Base-by-base conservation (phyloP, 2,888 invertebrate genomes). In the Taenaris catops region DNA sequence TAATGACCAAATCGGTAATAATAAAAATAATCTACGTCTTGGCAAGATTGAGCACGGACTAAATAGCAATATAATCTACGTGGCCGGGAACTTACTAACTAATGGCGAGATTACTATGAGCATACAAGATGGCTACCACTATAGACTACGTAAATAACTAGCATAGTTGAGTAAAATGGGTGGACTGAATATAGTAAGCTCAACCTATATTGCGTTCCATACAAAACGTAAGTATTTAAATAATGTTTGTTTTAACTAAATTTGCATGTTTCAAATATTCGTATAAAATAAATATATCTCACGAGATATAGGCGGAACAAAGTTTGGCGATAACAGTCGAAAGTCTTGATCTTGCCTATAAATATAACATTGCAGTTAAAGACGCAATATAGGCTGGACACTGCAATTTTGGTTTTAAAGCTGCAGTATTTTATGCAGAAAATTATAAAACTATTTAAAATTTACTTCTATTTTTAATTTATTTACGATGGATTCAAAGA, bases 101-200 rank as follows among this genome's bases (percentile, higher is more conserved):
- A 49, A 41, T 72, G 72, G 73, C 72, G 66, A 69, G 67, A 63
- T 53, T 60, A 47, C 51, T 49, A 55, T 63, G 65, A 68, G 70
- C 69, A 54, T 51, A 46, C 49, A 52, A 45, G 37, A 54, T 48
- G 31, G 38, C 43, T 27, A 44, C 44, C 28, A 39, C 23, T 4
- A 32, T 40, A 37, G 20, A 31, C 21, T 35, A 28, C 31, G 23
- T 25, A 32, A 33, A 29, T 35, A 31, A 23, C 31, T 34, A 34
- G 26, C 27, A 27, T 29, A 17, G 23, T 11, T 38, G 28, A 23
- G 34, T 8, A 39, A 38, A 41, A 42, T 46, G 46, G 44, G 44
- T 46, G 46, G 46, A 44, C 14, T 46, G 17, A 25, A 25, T 10
- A 20, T 26, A 6, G 23, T 7, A 25, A 35, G 11, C 26, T 16